A percentile compares a stretch with the other conserved stretches of the same genome.
Conservation (phyloP, 92 coral and sea anemone species). For the Siderastrea radians region DNA sequence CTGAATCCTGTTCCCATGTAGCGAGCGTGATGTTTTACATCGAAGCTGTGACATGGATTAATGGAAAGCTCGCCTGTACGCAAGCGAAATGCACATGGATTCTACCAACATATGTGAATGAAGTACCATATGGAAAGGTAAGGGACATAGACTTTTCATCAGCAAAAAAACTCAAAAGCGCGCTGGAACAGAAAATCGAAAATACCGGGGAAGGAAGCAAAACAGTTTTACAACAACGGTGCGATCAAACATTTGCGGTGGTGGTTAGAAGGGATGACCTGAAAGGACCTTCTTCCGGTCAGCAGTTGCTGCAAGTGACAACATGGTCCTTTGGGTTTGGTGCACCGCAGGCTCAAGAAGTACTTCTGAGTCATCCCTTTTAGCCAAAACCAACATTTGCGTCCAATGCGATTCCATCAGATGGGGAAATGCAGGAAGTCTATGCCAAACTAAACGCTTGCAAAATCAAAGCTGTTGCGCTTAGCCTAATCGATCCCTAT, state of each 20-base stretch:
- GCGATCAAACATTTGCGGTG: conserved; percentile 4
- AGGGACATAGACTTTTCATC: conserved; percentile 59
- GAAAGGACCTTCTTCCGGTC: too few species aligned
- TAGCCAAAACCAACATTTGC: not conserved
- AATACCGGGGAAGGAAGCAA: conserved; percentile 18
- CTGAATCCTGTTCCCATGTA: conserved; percentile 38
- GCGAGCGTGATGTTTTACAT: conserved; percentile 42
- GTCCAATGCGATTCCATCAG: conserved; percentile 34
- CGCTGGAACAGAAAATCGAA: conserved; percentile 47
- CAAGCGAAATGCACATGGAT: conserved; percentile 62
- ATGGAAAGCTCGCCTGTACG: conserved; percentile 46
- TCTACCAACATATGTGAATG: conserved; percentile 45
- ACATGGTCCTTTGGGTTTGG: too few species aligned
- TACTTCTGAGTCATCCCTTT: too few species aligned
- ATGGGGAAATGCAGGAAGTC: conserved; percentile 41
- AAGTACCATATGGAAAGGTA: conserved; percentile 45
- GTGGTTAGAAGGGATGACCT: too few species aligned
- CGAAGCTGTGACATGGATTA: conserved; percentile 32
- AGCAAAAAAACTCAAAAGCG: conserved; percentile 52
- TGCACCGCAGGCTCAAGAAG: too few species aligned
- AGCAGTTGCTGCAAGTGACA: too few species aligned
- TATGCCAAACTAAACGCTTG: conserved; percentile 53
- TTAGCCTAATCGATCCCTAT: conserved; percentile 48
- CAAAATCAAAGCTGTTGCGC: conserved; percentile 39
- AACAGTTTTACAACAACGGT: conserved; percentile 17